These are phyloP conservation scores for Coleophora deauratella DNA, from an alignment of 2,888 invertebrate genomes.

Conservation along the genomic window DNA sequence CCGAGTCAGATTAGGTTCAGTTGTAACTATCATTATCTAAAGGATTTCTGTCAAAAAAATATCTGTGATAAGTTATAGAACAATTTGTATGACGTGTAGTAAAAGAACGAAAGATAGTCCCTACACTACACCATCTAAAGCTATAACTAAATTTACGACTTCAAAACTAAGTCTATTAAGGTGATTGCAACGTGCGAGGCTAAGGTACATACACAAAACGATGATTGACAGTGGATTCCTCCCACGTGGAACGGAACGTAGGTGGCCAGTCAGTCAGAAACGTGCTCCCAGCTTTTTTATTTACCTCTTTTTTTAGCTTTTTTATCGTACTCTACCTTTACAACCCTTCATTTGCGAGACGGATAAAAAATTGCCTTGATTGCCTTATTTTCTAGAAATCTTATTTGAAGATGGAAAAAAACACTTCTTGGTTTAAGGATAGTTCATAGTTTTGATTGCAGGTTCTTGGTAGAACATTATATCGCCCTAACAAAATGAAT, in stretches of 20 bases:
- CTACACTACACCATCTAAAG: too few species aligned
- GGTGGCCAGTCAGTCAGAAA: conserved; percentile 43
- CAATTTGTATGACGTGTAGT: too few species aligned
- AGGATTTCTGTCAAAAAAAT: too few species aligned
- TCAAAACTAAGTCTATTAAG: conserved; percentile 24
- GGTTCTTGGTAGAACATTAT: neutral
- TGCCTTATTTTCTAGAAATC: conserved; percentile 26
- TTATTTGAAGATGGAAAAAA: conserved; percentile 18
- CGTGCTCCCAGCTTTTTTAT: conserved; percentile 9
- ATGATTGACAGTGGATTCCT: conserved; percentile 57
- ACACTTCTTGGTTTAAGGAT: too few species aligned
- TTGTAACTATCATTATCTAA: too few species aligned
- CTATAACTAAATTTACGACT: conserved; percentile 6
- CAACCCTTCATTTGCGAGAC: conserved; percentile 43
- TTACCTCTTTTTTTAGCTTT: conserved; percentile 32
- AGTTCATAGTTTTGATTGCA: too few species aligned
- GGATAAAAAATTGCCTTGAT: conserved; percentile 41
- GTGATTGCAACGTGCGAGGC: conserved; percentile 31
- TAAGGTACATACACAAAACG: conserved; percentile 15
- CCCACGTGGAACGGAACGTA: conserved; percentile 33
- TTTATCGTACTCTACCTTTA: conserved; percentile 24
- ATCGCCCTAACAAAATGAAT: too few species aligned
- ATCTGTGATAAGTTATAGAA: too few species aligned
- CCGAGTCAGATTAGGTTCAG: too few species aligned
- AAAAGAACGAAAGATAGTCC: too few species aligned